A percentile compares a stretch with the other conserved stretches of the same genome.
Evolutionary conservation across 2,113 vertebrate genomes (phyloP).

Genomic region (Xiphophorus hellerii): DNA sequence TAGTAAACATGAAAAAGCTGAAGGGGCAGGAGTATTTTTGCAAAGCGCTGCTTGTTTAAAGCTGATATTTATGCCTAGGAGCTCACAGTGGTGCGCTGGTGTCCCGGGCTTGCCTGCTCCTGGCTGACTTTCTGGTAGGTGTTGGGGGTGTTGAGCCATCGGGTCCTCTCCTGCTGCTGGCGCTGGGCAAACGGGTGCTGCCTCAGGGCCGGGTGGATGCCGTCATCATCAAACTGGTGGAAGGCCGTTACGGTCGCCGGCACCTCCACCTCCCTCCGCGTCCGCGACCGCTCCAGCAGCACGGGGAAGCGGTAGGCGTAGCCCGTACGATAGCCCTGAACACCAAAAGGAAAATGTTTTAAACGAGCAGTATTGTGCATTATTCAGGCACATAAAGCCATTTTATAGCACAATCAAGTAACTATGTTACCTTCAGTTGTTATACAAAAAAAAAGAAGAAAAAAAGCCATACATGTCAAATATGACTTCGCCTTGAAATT

Average conservation of each 20-base stretch:
- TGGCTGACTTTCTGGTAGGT: slow-evolving; percentile 92
- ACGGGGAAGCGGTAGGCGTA: slow-evolving; percentile 95
- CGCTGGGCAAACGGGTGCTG: slow-evolving; percentile 89
- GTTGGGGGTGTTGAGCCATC: slow-evolving; percentile 98
- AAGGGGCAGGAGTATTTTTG: too few species aligned
- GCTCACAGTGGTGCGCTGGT: slow-evolving; percentile 88
- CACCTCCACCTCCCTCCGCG: slow-evolving; percentile 92
- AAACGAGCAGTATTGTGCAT: too few species aligned
- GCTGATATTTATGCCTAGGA: too few species aligned
- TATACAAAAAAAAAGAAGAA: too few species aligned
- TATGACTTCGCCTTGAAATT: too few species aligned
- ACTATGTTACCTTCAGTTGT: too few species aligned
- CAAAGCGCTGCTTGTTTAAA: not conserved
- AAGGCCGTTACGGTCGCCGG: slow-evolving; percentile 91
- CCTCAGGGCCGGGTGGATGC: slow-evolving; percentile 67
- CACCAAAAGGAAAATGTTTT: not conserved
- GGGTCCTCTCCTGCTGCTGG: slow-evolving; percentile 96
- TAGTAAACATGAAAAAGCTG: not conserved
- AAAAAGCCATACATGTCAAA: too few species aligned
- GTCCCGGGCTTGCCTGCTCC: slow-evolving; percentile 83
- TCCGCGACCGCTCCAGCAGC: slow-evolving; percentile 90
- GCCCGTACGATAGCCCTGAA: slow-evolving; percentile 92
- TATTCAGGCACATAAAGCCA: too few species aligned
- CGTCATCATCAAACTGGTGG: slow-evolving; percentile 87
- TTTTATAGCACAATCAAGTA: too few species aligned